A percentile compares a stretch with the other conserved stretches of the same genome.
Evolutionary conservation across 2,888 invertebrate species (phyloP).

Genomic region (Phengaris arion): DNA sequence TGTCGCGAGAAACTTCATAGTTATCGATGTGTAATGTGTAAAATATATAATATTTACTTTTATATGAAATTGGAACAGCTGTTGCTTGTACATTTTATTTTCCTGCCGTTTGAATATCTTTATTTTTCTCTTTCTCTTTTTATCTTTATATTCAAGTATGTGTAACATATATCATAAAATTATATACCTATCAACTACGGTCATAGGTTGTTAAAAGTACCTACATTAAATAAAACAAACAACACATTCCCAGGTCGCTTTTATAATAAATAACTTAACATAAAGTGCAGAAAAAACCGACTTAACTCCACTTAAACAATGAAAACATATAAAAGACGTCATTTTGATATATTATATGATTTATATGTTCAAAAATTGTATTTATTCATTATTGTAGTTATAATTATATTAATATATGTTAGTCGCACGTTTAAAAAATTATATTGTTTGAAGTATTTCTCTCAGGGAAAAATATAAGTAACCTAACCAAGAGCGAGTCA

Average conservation of each 20-base stretch:
- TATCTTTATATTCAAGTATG: too few relatives aligned
- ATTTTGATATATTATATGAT: not conserved
- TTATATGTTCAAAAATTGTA: not conserved
- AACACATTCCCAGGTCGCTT: not conserved
- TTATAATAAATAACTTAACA: not conserved
- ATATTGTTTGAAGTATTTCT: not conserved
- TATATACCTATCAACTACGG: too few relatives aligned
- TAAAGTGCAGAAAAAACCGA: not conserved
- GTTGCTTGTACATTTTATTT: too few relatives aligned
- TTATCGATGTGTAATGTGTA: too few relatives aligned
- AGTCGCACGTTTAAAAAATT: not conserved
- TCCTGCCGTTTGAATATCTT: too few relatives aligned
- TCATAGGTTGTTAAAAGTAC: too few relatives aligned
- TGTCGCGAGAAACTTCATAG: too few relatives aligned
- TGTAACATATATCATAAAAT: too few relatives aligned
- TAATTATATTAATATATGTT: not conserved
- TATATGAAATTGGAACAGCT: too few relatives aligned
- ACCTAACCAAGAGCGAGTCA: too few relatives aligned
- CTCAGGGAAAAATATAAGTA: not conserved
- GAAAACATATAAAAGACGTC: not conserved
- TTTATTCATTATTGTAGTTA: not conserved
- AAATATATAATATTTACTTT: too few relatives aligned
- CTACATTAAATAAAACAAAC: not conserved
- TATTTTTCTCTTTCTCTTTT: too few relatives aligned
- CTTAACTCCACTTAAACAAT: not conserved